These are phyloP conservation scores for Cirrhinus molitorella DNA, from an alignment of 2,797 vertebrate genomes.

Conservation along the genomic window DNA sequence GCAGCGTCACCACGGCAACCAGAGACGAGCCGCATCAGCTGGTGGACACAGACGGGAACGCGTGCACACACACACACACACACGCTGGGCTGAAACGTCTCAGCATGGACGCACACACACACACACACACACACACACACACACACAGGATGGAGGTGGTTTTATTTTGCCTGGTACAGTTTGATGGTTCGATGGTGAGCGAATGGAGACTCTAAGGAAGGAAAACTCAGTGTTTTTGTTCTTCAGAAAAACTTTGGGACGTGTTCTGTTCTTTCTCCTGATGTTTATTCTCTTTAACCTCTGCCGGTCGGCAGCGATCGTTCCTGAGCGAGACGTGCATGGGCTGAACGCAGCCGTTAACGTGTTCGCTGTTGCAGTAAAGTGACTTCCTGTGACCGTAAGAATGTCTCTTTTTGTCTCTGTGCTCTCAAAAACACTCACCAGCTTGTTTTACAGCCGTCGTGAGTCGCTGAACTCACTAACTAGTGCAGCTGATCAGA, in stretches of 20 bases:
- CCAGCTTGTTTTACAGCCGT: neutral
- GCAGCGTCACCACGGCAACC: slow-evolving; percentile 49
- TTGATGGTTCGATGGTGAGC: neutral
- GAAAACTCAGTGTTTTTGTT: slow-evolving; percentile 34
- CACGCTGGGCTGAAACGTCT: neutral
- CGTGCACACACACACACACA: neutral
- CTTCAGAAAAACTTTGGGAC: slow-evolving; percentile 22
- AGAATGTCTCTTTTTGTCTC: slow-evolving; percentile 16
- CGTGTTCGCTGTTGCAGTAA: slow-evolving; percentile 13
- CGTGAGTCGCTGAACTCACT: neutral
- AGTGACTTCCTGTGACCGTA: slow-evolving; percentile 39
- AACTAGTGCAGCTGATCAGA: slow-evolving; percentile 3
- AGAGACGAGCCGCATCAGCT: slow-evolving; percentile 43
- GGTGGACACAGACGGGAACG: neutral
- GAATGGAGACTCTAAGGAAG: neutral
- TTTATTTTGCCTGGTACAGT: neutral
- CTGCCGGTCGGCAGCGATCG: neutral
- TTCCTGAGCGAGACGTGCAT: slow-evolving; percentile 13
- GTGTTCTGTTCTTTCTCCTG: slow-evolving; percentile 32
- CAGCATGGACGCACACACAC: neutral
- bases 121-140: neutral
- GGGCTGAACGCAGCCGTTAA: slow-evolving; percentile 3
- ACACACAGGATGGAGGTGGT: neutral
- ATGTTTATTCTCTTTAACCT: slow-evolving; percentile 31
- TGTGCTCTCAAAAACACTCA: neutral